A percentile compares a stretch with the other conserved stretches of the same genome.
Conservation (phyloP, 2,888 invertebrate genomes). For the Eilema griseolum region DNA sequence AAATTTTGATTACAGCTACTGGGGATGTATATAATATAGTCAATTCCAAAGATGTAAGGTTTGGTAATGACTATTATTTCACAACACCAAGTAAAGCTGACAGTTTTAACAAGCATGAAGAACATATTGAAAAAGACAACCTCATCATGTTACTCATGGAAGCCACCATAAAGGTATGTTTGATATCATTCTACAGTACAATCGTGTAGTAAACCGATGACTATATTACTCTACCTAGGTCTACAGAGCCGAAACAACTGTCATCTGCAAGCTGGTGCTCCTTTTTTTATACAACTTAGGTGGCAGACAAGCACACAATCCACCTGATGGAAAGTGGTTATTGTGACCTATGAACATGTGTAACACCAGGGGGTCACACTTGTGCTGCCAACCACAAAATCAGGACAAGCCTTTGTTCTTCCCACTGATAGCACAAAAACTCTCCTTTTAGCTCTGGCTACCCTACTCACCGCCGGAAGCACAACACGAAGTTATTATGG, state of each 20-base stretch:
- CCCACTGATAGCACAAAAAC: too few species aligned
- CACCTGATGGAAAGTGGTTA: too few species aligned
- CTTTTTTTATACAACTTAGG: too few species aligned
- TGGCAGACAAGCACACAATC: too few species aligned
- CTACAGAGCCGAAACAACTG: too few species aligned
- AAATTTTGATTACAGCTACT: conserved; percentile 66
- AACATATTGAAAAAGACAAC: conserved; percentile 69
- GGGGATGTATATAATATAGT: conserved; percentile 84
- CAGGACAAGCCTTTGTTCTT: too few species aligned
- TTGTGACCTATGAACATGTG: too few species aligned
- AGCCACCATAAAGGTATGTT: conserved; percentile 67
- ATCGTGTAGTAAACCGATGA: background rate
- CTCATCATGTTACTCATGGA: conserved; percentile 72
- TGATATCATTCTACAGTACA: background rate
- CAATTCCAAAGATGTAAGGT: conserved; percentile 76
- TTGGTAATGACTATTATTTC: conserved; percentile 80
- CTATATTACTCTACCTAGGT: background rate
- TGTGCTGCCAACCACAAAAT: too few species aligned
- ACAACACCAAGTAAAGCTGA: conserved; percentile 52
- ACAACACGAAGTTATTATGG: too few species aligned
- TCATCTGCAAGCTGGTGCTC: background rate
- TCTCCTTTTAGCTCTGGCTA: too few species aligned
- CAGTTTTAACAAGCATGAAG: conserved; percentile 56
- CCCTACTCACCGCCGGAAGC: too few species aligned
- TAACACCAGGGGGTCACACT: too few species aligned